Evolutionary conservation across 2,797 vertebrate species (phyloP), one percentile per base, ranked within the genome.

Genomic region (Acrossocheilus wenchowensis): DNA sequence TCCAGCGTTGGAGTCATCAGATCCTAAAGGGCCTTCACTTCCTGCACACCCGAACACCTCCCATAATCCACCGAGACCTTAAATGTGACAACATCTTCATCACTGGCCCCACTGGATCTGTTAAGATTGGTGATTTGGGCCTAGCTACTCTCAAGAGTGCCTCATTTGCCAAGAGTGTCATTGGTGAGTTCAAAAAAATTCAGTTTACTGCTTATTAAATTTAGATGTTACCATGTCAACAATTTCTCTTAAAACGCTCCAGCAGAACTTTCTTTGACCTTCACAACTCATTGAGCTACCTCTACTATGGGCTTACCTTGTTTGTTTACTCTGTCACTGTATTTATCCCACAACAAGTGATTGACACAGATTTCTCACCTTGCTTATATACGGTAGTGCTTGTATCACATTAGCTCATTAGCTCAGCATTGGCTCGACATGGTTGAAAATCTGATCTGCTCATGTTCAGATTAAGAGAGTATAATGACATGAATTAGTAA

Each of bases 51-150:
- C 96, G 98, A 64, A 94, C 95, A 0, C 98, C 98, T 15, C 97
- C 98, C 50, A 98, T 99, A 92, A 95, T 99, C 91, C 98, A 99
- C 89, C 94, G 98, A 0, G 98, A 99, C 92, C 97, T 99, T 90
- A 99, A 99, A 93, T 99, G 98, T 0, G 98, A 99, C 94, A 99
- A 99, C 89, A 95, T 99, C 93, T 99, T 99, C 94, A 99, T 99
- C 94, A 99, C 98, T 0, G 98, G 98, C 4, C 98, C 97, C 83
- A 95, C 96, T 0, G 98, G 97, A 88, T 98, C 97, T 0, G 97
- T 99, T 73, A 99, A 99, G 94, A 99, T 99, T 0, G 98, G 98
- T 12, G 98, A 99, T 92, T 94, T 99, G 91, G 98, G 98, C 23
- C 94, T 99, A 73, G 97, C 98, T 89, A 99, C 98, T 0, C 97